A percentile compares a stretch with the other conserved stretches of the same genome.
phyloP scores from a whole-genome alignment of 2,888 invertebrate species.

The Drosophila kuntzei region DNA sequence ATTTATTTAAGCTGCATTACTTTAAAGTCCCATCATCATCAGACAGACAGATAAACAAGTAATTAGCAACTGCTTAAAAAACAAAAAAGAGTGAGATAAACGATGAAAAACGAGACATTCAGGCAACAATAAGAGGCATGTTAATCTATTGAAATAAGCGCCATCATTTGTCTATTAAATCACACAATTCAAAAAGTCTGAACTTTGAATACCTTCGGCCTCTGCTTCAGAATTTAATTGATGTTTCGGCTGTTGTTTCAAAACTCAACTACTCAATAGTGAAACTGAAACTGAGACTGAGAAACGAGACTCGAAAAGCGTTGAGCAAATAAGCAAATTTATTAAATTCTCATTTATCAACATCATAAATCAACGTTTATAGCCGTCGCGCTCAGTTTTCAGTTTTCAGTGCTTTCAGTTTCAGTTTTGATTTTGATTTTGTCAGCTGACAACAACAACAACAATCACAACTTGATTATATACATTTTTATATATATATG shows the following conservation, averaged over 20 bases:
- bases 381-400: conserved; percentile 8
- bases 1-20: neutral
- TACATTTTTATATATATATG: conserved; percentile 8
- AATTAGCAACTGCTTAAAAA: conserved; percentile 34
- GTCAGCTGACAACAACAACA: conserved; percentile 42
- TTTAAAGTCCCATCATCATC: neutral
- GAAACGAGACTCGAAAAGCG: conserved; percentile 27
- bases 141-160: conserved; percentile 75
- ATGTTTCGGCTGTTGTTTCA: conserved; percentile 33
- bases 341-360: conserved; percentile 81
- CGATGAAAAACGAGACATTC: conserved; percentile 27
- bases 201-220: conserved; percentile 35
- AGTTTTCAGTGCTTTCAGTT: conserved; percentile 41
- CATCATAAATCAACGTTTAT: conserved; percentile 71
- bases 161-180: conserved; percentile 70
- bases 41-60: conserved; percentile 9
- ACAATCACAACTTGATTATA: conserved; percentile 18
- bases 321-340: conserved; percentile 76
- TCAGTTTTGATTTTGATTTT: conserved; percentile 37
- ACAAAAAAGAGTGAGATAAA: conserved; percentile 3
- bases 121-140: conserved; percentile 55
- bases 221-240: conserved; percentile 65
- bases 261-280: conserved; percentile 25
- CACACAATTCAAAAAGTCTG: conserved; percentile 9
- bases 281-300: conserved; percentile 28